Conservation (phyloP, 2,797 vertebrate species). For the Phrynocephalus guinanensis region DNA sequence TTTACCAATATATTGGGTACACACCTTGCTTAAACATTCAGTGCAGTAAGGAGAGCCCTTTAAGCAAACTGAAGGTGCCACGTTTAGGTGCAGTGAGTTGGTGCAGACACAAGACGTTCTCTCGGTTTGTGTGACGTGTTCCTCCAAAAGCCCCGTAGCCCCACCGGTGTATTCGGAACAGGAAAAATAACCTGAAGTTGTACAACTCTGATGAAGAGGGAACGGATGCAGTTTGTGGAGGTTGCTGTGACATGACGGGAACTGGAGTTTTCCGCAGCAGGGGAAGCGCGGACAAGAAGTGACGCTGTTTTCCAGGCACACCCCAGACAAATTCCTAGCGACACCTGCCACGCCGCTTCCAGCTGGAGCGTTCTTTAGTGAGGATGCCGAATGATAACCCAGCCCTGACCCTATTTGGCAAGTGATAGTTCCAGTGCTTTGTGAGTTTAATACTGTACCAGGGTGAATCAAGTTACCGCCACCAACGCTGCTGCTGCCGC, state of each 20-base stretch:
- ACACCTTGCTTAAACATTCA: conserved; percentile 93
- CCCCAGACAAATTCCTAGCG: conserved; percentile 74
- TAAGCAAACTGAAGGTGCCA: conserved; percentile 88
- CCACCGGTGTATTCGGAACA: conserved; percentile 79
- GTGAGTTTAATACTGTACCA: conserved; percentile 77
- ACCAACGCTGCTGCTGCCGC: conserved; percentile 62
- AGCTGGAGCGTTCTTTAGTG: conserved; percentile 76
- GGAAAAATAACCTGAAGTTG: conserved; percentile 78
- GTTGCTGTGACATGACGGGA: conserved; percentile 78
- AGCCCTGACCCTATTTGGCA: conserved; percentile 83
- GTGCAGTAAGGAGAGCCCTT: conserved; percentile 92
- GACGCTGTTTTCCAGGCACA: conserved; percentile 77
- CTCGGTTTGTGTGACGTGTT: conserved; percentile 77
- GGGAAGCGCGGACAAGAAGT: conserved; percentile 82
- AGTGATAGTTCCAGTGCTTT: conserved; percentile 78
- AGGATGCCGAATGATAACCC: conserved; percentile 72
- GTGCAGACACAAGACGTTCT: conserved; percentile 85
- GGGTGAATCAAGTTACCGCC: conserved; percentile 80
- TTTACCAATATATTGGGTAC: conserved; percentile 73
- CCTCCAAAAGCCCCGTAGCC: conserved; percentile 76
- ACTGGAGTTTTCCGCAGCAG: conserved; percentile 86
- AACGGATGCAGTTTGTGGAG: conserved; percentile 79
- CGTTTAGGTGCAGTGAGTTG: conserved; percentile 89
- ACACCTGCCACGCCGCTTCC: conserved; percentile 70
- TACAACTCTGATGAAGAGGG: conserved; percentile 77